Conservation (phyloP, 2,113 vertebrate species). For the Axis porcinus region DNA sequence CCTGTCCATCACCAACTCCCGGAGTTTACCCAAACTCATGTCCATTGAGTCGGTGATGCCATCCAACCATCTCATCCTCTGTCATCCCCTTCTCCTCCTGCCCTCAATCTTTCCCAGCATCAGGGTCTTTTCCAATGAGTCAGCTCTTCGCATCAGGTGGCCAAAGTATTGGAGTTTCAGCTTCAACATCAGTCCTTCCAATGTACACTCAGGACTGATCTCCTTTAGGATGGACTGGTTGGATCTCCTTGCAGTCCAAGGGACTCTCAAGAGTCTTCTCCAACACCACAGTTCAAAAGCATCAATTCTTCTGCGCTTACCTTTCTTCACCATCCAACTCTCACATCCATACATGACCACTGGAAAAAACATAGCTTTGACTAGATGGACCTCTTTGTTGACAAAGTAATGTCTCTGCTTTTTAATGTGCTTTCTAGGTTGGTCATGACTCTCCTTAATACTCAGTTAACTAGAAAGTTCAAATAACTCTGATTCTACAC, state of each 20-base stretch:
- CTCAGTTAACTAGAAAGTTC: constrained; percentile 17
- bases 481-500: not conserved
- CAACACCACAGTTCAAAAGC: not conserved
- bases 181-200: not conserved
- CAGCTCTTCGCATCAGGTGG: not conserved
- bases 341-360: not conserved
- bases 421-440: not conserved
- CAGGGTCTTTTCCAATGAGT: not conserved
- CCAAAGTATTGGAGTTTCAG: not conserved
- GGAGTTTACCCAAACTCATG: not conserved
- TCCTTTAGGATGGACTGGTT: not conserved
- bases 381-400: not conserved
- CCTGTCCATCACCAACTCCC: not conserved
- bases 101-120: not conserved
- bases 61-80: not conserved
- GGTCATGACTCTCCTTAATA: not conserved
- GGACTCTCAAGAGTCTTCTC: not conserved
- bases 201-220: not conserved
- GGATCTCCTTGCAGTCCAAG: not conserved
- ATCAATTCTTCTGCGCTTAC: not conserved
- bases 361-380: not conserved
- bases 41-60: not conserved
- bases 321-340: not conserved
- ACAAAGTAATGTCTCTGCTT: not conserved
- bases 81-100: not conserved